A percentile compares a stretch with the other conserved stretches of the same genome.
These are phyloP conservation scores for Leuctra nigra DNA, from an alignment of 2,888 invertebrate species.

Conservation along the genomic window DNA sequence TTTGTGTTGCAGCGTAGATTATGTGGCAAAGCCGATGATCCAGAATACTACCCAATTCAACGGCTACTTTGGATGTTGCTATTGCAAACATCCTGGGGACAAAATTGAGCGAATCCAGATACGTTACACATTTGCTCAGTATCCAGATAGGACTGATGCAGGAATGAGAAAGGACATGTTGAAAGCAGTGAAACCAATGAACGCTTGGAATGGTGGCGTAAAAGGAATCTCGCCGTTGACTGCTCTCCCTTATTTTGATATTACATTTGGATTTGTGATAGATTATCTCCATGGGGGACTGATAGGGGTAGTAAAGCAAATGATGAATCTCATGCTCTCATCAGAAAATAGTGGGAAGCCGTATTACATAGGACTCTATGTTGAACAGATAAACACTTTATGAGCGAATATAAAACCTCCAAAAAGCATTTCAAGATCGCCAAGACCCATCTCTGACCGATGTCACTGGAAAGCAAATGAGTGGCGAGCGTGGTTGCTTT, in stretches of 20 bases:
- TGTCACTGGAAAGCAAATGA: slow-evolving; percentile 7
- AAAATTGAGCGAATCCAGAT: background rate
- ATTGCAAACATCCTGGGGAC: slow-evolving; percentile 7
- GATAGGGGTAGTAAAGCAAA: background rate
- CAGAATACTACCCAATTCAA: slow-evolving; percentile 7
- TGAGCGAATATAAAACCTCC: background rate
- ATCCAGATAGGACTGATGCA: background rate
- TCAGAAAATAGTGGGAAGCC: background rate
- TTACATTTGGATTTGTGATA: background rate
- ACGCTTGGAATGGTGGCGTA: background rate
- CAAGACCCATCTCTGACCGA: slow-evolving; percentile 1
- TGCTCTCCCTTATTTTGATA: background rate
- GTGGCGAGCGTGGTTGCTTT: slow-evolving; percentile 9
- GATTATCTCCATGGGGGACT: slow-evolving; percentile 9
- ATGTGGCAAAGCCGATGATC: slow-evolving; percentile 6
- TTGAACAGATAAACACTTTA: background rate
- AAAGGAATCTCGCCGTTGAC: background rate
- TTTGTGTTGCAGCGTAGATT: slow-evolving; percentile 9
- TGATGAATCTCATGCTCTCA: background rate
- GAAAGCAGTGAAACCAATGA: background rate
- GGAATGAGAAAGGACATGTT: background rate
- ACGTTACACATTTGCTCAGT: background rate
- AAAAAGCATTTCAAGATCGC: background rate
- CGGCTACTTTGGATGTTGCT: slow-evolving; percentile 11
- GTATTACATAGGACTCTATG: background rate